Base-by-base conservation (phyloP, 2,113 vertebrate genomes). In the Actenoides lindsayi region DNA sequence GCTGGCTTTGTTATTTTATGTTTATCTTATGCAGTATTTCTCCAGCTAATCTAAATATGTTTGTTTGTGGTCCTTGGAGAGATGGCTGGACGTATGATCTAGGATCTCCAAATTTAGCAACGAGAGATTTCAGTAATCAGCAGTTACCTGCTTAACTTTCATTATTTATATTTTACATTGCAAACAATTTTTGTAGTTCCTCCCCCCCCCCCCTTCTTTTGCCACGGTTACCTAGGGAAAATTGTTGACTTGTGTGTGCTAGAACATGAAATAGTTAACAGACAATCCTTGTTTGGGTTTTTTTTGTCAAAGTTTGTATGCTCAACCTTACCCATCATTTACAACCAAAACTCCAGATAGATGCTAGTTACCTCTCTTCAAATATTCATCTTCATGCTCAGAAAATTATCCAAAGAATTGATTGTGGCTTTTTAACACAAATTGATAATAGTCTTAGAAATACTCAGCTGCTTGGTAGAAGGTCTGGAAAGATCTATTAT, bases 1-100 rank as follows among this genome's bases (percentile, higher is more conserved):
- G 85, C 53, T 93, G 63, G 19, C 81, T 94, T 95, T 93, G 88
- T 60, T 79, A 62, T 87, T 92, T 94, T 71, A 10, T 85, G 90
- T 95, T 94, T 93, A 80, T 90, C 86, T 95, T 80, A 31, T 57
- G 75, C 85, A 90, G 88, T 76, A 85, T 71, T 82, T 90, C 92
- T 92, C 70, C 35, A 76, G 85, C 48, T 95, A 83, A 67, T 68
- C 74, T 93, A 78, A 89, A 89, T 83, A 74, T 89, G 89, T 94
- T 94, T 93, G 89, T 87, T 94, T 35, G 18, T 88, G 88, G 71
- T 88, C 90, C 85, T 95, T 93, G 48, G 88, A 90, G 90, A 95
- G 70, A 76, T 83, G 74, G 48, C 88, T 94, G 85, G 74, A 79
- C 78, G 73, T 57, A 83, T 60, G 44, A 83, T 87, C 91, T 10